Base-by-base conservation (phyloP, 2,888 invertebrate genomes). In the Shargacucullia verbasci region DNA sequence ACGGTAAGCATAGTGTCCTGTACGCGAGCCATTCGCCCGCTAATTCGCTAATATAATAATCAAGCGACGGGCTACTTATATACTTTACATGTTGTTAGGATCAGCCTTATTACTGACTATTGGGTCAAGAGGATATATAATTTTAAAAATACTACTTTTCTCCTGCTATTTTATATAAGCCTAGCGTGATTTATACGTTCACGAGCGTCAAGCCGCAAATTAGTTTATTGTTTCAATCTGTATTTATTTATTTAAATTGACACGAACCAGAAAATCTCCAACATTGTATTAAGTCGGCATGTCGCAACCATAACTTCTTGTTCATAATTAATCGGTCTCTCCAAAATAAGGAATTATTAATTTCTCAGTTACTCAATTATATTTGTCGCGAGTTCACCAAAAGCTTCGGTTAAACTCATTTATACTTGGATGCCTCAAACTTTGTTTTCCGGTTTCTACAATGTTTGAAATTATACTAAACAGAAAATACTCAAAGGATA, bases 311-410 rank as follows among this genome's bases (percentile, higher is more conserved):
- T 43, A 73, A 76, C 58, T 63, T 63, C 63, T 58, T 76, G 29
- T 54, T 60, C 50, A 73, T 68, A 76, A 76, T 73, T 76, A 60
- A 76, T 69, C 41, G 45, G 50, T 60, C 58, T 63, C 49, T 43
- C 53, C 53, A 56, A 68, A 69, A 65, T 59, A 59, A 38, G 54
- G 55, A 64, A 69, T 69, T 64, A 62, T 59, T 58, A 73, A 69
- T 69, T 76, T 69, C 53, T 41, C 49, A 43, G 70, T 76, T 65
- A 73, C 57, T 76, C 69, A 70, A 76, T 73, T 76, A 65, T 73
- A 73, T 73, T 76, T 73, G 74, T 73, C 62, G 59, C 60, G 41
- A 73, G 70, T 73, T 68, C 50, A 54, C 56, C 60, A 69, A 65
- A 76, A 73, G 73, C 70, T 11, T 57, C 27, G 52, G 70, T 68